Percentiles rank a stretch among this genome's conserved stretches.
phyloP scores from a whole-genome alignment of 2,113 vertebrate species.

The Elaphurus davidianus region DNA sequence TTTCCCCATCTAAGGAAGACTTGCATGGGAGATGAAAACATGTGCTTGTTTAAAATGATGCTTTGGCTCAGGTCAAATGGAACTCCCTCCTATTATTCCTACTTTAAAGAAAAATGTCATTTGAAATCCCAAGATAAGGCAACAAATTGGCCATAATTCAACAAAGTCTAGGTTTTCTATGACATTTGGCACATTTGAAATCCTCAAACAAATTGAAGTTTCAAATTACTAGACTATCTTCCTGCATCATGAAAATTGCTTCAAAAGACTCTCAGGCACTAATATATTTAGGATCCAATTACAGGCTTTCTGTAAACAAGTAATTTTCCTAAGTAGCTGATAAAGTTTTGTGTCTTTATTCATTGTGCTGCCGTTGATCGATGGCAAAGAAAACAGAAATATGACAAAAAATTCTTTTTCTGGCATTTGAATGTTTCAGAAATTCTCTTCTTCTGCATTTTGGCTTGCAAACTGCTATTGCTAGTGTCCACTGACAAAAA shows the following conservation, averaged over 20 bases:
- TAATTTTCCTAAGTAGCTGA: conserved; percentile 43
- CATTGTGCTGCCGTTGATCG: not conserved
- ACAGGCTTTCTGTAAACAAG: conserved; percentile 44
- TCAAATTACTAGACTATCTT: not conserved
- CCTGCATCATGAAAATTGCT: conserved; percentile 23
- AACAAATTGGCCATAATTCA: conserved; percentile 38
- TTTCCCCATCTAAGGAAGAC: not conserved
- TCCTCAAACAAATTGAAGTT: not conserved
- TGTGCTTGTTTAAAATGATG: not conserved
- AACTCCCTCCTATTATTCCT: not conserved
- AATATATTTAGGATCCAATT: conserved; percentile 37
- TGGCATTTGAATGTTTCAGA: not conserved
- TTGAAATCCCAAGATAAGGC: conserved; percentile 42
- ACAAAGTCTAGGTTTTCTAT: not conserved
- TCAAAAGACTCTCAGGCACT: conserved; percentile 17
- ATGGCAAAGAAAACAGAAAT: not conserved
- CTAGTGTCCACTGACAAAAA: not conserved
- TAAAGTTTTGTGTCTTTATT: conserved; percentile 13
- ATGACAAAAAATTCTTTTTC: not conserved
- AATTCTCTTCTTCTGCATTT: not conserved
- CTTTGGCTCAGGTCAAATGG: not conserved
- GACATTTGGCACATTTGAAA: conserved; percentile 20
- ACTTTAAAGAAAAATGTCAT: conserved; percentile 52
- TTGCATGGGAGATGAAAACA: not conserved
- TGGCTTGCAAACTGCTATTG: not conserved